A percentile compares a stretch with the other conserved stretches of the same genome.
These are phyloP conservation scores for Zaprionus gabonicus DNA, from an alignment of 1,140 invertebrate species.

Conservation along the genomic window DNA sequence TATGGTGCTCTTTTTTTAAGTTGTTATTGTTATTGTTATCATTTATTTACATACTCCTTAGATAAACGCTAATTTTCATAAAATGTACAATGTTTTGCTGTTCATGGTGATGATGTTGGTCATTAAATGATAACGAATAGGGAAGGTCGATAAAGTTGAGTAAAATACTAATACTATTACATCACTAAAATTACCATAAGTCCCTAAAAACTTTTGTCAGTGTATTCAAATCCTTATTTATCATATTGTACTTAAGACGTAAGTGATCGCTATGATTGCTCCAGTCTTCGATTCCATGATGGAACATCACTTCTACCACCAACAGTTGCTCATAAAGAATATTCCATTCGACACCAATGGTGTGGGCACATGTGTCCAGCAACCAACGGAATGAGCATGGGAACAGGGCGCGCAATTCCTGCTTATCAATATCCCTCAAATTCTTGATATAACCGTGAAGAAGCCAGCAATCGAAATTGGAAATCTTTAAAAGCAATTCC, in stretches of 20 bases:
- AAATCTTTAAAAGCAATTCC: slow-evolving; percentile 47
- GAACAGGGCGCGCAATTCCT: slow-evolving; percentile 82
- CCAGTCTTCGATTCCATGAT: slow-evolving; percentile 64
- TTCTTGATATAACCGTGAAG: slow-evolving; percentile 50
- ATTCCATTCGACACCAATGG: slow-evolving; percentile 83
- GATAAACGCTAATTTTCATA: slow-evolving; percentile 75
- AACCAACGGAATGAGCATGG: slow-evolving; percentile 86
- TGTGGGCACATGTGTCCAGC: slow-evolving; percentile 85
- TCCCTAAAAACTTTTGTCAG: slow-evolving; percentile 58
- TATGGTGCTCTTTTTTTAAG: slow-evolving; percentile 14
- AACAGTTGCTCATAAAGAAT: slow-evolving; percentile 85
- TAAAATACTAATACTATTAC: slow-evolving; percentile 2
- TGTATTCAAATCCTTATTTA: slow-evolving; percentile 59
- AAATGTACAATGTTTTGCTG: slow-evolving; percentile 46
- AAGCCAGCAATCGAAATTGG: slow-evolving; percentile 83
- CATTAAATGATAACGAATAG: slow-evolving; percentile 14
- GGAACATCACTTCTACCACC: slow-evolving; percentile 74
- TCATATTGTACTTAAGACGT: slow-evolving; percentile 48
- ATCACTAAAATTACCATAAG: slow-evolving; percentile 51
- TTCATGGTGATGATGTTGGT: slow-evolving; percentile 2
- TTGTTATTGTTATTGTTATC: slow-evolving; percentile 48
- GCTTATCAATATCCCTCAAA: slow-evolving; percentile 40
- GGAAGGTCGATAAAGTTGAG: neutral
- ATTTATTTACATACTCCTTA: slow-evolving; percentile 46
- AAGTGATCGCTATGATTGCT: slow-evolving; percentile 47